Conservation (phyloP, 2,888 invertebrate genomes). For the Drosophila robusta region DNA sequence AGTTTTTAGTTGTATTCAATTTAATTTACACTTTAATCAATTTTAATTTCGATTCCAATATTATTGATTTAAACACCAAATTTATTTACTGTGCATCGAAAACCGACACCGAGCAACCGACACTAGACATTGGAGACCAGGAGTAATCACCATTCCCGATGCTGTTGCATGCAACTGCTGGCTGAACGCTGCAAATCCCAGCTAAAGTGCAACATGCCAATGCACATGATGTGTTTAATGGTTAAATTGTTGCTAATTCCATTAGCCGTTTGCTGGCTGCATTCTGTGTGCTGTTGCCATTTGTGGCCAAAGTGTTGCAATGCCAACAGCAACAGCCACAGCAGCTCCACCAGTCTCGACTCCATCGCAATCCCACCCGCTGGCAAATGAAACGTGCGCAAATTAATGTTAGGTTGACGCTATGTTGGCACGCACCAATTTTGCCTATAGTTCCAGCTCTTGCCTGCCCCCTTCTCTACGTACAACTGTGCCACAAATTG, state of each 20-base stretch:
- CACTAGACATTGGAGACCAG: slow-evolving; percentile 29
- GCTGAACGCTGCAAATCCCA: slow-evolving; percentile 9
- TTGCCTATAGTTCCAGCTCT: slow-evolving; percentile 5
- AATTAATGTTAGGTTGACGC: slow-evolving; percentile 73
- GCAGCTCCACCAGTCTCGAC: slow-evolving; percentile 14
- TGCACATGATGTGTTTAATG: slow-evolving; percentile 80
- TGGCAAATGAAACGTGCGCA: slow-evolving; percentile 71
- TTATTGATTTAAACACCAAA: no score
- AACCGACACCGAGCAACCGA: slow-evolving; percentile 5
- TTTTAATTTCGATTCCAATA: no score
- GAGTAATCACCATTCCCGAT: slow-evolving; percentile 40
- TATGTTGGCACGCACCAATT: slow-evolving; percentile 59
- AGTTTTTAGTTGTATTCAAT: no score
- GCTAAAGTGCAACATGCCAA: slow-evolving; percentile 70
- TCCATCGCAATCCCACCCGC: slow-evolving; percentile 33
- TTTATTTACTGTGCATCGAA: not conserved
- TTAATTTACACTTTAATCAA: no score
- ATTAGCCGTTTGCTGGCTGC: slow-evolving; percentile 70
- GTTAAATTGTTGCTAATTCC: slow-evolving; percentile 81
- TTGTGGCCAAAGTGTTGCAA: slow-evolving; percentile 75
- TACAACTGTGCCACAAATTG: slow-evolving; percentile 52
- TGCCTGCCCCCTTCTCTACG: not conserved
- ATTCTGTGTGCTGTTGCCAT: slow-evolving; percentile 49
- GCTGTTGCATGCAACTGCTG: slow-evolving; percentile 29
- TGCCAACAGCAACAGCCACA: slow-evolving; percentile 35